These are phyloP conservation scores for Andrena marginata DNA, from an alignment of 2,888 invertebrate genomes.

Conservation along the genomic window DNA sequence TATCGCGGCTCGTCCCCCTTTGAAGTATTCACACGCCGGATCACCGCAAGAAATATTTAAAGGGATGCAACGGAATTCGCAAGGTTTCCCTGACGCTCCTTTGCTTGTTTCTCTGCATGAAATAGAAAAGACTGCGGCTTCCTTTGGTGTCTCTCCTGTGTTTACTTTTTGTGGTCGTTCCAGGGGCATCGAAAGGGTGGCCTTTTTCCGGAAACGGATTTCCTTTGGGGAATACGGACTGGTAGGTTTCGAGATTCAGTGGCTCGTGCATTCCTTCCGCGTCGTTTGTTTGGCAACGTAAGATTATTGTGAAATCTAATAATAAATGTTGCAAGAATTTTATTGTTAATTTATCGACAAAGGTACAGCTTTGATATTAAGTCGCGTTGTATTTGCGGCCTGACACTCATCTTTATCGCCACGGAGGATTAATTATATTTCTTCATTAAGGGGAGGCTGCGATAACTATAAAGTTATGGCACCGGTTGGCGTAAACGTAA, in stretches of 20 bases:
- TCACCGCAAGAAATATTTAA: not conserved
- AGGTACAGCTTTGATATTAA: no score
- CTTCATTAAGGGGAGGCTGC: constrained; percentile 21
- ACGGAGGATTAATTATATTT: no score
- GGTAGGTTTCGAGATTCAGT: no score
- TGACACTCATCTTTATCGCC: no score
- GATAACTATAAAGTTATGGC: constrained; percentile 16
- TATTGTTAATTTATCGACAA: no score
- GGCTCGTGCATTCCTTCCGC: no score
- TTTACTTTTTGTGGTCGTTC: not conserved
- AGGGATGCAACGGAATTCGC: not conserved
- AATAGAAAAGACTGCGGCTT: not conserved
- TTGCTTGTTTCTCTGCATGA: not conserved
- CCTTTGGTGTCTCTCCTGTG: not conserved
- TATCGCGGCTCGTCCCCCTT: constrained; percentile 7
- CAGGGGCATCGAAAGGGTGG: not conserved
- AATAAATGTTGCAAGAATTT: no score
- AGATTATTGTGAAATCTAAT: no score
- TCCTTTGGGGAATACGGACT: no score
- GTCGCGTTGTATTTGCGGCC: no score
- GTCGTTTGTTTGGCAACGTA: no score
- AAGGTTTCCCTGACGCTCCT: not conserved
- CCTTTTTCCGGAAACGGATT: not conserved
- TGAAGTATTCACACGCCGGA: constrained; percentile 13
- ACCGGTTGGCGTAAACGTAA: not conserved